Evolutionary conservation across 2,888 invertebrate species (phyloP).

Genomic region (Chrysodeixis includens): DNA sequence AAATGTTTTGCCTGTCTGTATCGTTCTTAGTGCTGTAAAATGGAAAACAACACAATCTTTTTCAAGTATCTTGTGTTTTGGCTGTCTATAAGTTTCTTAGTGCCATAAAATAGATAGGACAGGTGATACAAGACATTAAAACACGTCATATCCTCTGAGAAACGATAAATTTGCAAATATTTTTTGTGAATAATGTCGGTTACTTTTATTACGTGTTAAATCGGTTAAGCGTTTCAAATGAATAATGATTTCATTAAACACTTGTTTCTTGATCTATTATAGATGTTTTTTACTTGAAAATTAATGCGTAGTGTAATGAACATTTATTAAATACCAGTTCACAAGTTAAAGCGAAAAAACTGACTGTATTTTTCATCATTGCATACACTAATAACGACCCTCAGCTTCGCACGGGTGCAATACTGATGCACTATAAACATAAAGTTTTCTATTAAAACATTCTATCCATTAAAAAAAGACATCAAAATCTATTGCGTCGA

Average conservation of each 20-base stretch:
- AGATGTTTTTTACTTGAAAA: neutral
- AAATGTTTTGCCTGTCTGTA: conserved; percentile 7
- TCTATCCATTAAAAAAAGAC: no score
- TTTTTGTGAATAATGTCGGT: conserved; percentile 45
- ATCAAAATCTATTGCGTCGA: no score
- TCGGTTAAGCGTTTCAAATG: neutral
- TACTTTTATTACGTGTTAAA: conserved; percentile 36
- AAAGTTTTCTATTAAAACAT: no score
- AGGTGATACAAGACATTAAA: conserved; percentile 28
- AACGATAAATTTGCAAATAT: conserved; percentile 28
- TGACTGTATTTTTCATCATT: no score
- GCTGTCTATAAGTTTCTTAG: conserved; percentile 16
- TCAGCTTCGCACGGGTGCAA: no score
- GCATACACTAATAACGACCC: no score
- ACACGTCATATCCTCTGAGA: conserved; percentile 46
- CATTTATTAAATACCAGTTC: neutral
- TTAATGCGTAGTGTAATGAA: no score
- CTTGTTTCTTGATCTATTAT: neutral
- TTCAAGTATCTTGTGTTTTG: no score
- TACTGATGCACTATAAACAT: no score
- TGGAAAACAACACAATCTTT: no score
- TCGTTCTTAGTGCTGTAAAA: conserved; percentile 11
- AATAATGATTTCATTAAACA: conserved; percentile 7
- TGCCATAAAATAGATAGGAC: conserved; percentile 7
- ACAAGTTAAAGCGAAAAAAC: neutral